phyloP scores from a whole-genome alignment of 2,888 invertebrate species.

The Nomada hirtipes region DNA sequence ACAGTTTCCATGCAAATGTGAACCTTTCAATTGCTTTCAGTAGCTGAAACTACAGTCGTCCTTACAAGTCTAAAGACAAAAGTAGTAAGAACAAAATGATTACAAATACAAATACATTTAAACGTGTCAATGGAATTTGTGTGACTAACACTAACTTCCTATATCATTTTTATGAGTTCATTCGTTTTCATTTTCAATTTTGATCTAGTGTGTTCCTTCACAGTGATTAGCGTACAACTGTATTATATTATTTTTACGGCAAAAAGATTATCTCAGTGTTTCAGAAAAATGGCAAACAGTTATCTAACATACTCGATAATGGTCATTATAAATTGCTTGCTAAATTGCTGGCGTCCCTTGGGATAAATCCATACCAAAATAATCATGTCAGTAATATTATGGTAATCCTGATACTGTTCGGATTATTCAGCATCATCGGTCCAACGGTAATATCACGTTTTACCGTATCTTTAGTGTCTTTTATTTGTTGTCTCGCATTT shows the following conservation, averaged over 20 bases:
- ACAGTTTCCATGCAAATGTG: neutral
- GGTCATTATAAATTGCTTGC: neutral
- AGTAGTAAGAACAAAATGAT: constrained; percentile 12
- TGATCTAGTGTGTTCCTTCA: no score
- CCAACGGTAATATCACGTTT: constrained; percentile 8
- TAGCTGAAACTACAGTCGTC: neutral
- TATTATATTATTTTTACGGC: neutral
- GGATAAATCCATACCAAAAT: constrained; percentile 4
- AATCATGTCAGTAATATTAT: neutral
- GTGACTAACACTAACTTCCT: no score
- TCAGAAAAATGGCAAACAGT: neutral
- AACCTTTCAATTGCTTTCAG: neutral
- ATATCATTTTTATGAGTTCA: no score
- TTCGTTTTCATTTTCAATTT: no score
- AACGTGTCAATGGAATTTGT: neutral
- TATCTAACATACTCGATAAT: neutral
- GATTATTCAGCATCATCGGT: neutral
- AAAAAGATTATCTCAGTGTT: constrained; percentile 10
- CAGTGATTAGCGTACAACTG: neutral
- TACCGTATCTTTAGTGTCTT: neutral
- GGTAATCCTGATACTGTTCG: neutral
- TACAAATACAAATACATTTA: neutral
- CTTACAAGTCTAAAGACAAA: neutral
- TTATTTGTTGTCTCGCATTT: neutral
- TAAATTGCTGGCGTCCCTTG: neutral